Base-by-base conservation (phyloP, 2,113 vertebrate genomes). In the Pollimyrus isidori region DNA sequence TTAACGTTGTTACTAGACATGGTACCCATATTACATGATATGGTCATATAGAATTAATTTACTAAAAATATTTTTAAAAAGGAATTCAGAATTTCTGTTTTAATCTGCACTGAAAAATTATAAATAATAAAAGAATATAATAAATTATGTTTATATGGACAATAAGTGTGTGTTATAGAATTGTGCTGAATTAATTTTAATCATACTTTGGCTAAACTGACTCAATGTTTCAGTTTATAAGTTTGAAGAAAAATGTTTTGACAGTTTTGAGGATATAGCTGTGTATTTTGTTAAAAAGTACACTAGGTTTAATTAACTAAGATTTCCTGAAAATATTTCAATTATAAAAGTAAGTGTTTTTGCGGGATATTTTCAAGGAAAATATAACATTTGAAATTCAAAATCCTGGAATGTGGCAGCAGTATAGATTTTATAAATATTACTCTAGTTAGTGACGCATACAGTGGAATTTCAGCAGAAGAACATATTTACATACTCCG, bases 321-420 rank as follows among this genome's bases (percentile, higher is more conserved):
- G 11, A 89, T 91, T 73, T 73, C 23, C 80, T 86, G 62, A 9
- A 89, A 35, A 62, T 88, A 50, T 76, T 88, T 88, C 42, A 73
- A 6, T 73, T 46, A 73, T 58, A 30, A 88, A 73, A 46, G 4
- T 73, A 88, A 49, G 9, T 39, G 52, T 89, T 83, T 89, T 3
- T 58, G 50, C 56, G 9, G 80, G 52, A 26, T 23, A 62, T 85
- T 89, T 82, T 46, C 52, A 45, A 83, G 19, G 50, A 49, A 76
- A 87, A 45, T 62, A 80, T 76, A 49, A 58, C 9, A 88, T 88
- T 88, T 52, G 46, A 21, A 58, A 88, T 65, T 69, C 62, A 73
- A 73, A 87, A 73, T 10, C 62, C 45, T 88, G 65, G 69, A 88
- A 88, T 80, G 88, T 82, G 88, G 88, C 69, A 52, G 65, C 45